Base-by-base conservation (phyloP, 1,140 invertebrate species). In the Scaptomyza montana region DNA sequence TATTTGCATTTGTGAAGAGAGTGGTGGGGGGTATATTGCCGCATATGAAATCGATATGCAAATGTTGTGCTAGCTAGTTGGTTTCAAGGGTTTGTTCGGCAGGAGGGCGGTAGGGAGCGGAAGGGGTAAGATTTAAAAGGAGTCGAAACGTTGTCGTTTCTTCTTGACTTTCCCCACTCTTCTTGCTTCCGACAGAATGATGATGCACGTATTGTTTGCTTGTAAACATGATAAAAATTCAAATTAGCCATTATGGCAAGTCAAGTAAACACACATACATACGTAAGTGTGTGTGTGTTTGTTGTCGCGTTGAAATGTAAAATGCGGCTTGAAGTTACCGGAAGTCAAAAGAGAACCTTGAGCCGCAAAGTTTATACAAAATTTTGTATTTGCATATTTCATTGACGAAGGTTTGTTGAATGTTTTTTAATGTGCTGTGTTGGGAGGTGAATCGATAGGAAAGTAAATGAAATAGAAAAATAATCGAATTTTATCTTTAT, bases 161-260 rank as follows among this genome's bases (percentile, higher is more conserved):
- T 49, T 33, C 56, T 49, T 33, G 71, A 68, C 33, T 36, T 9
- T 8, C 33, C 9, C 2, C 33, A 0, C 30, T 1, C 30, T 8
- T 8, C 30, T 8, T 7, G 8, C 57, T 59, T 57, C 28, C 64
- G 47, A 39, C 46, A 43, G 30, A 73, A 89, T 89, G 84, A 89
- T 89, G 85, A 85, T 89, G 84, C 84, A 89, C 84, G 85, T 89
- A 89, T 87, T 89, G 84, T 89, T 89, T 89, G 84, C 84, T 89
- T 89, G 84, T 89, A 89, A 89, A 89, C 84, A 89, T 89, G 84
- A 89, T 89, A 89, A 89, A 89, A 89, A 89, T 89, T 89, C 80
- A 89, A 89, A 89, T 89, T 89, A 89, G 84, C 84, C 79, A 84
- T 89, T 89, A 87, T 89, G 68, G 68, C 64, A 74, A 25, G 21